These are phyloP conservation scores for Lepidurus packardi DNA, from an alignment of 1,140 invertebrate species.

Conservation along the genomic window DNA sequence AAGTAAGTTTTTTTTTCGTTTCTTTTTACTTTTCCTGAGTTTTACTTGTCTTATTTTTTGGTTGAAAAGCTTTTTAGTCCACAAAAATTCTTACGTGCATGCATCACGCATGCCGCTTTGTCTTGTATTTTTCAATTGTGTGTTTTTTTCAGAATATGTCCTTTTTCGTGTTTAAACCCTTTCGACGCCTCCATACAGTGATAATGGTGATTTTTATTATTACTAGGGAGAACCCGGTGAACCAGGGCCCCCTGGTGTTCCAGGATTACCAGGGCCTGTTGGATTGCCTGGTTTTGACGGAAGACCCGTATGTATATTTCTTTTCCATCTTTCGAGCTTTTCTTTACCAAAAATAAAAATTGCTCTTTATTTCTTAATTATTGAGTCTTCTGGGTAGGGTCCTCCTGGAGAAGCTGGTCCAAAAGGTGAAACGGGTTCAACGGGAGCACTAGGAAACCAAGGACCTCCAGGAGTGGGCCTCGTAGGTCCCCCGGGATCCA, in stretches of 20 bases:
- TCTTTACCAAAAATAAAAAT: not conserved
- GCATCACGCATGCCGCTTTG: not conserved
- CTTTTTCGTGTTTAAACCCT: constrained; percentile 1
- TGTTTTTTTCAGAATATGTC: not conserved
- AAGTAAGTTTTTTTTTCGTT: constrained; percentile 56
- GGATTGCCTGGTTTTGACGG: constrained; percentile 77
- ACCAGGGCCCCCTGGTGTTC: constrained; percentile 77
- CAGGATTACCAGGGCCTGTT: constrained; percentile 66
- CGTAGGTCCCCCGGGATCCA: not conserved
- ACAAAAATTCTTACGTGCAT: not conserved
- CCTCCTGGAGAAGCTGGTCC: constrained; percentile 64
- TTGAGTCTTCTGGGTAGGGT: constrained; percentile 44
- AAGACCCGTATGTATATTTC: constrained; percentile 47
- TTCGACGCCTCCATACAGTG: not conserved
- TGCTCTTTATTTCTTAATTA: not conserved
- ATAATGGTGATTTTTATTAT: constrained; percentile 34
- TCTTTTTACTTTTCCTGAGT: not conserved
- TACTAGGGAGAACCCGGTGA: constrained; percentile 80
- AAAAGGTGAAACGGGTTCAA: constrained; percentile 54
- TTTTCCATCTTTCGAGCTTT: not conserved
- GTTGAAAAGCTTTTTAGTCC: not conserved
- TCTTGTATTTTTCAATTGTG: not conserved
- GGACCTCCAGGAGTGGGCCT: constrained; percentile 32
- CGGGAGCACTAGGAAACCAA: constrained; percentile 54
- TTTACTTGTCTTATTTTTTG: not conserved